Evolutionary conservation across 2,888 invertebrate species (phyloP), one percentile per base, ranked within the genome.

Genomic region (Coenonympha glycerion): DNA sequence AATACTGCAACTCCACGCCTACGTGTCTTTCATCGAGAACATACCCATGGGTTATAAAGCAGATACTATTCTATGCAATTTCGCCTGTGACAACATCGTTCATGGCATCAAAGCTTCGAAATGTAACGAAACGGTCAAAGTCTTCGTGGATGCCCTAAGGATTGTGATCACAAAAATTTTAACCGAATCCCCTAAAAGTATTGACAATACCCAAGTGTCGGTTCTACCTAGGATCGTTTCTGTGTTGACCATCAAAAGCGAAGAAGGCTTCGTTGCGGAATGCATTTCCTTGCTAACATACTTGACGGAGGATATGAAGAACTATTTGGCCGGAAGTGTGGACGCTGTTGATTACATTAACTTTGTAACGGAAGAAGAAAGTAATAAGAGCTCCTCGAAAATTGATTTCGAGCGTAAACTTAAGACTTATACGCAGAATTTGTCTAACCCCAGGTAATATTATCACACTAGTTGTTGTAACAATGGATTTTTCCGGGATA

Each of bases 41-140:
- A 63, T 88, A 1, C 76, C 85, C 0, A 61, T 78, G n/a, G 68
- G 74, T 3, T 66, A 79, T 39, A 62, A 76, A 1, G 79, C 90
- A n/a, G 86, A 88, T 5, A 72, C 79, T 0, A 91, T 89, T 58
- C 65, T 92, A 9, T 79, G 90, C 30, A 86, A 89, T 59, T 91
- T 90, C 59, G 76, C 89, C 4, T 84, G 88, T 46, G 84, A 88
- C 55, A 88, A 85, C 47, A 68, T 91, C 16, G 68, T 89, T 1
- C 79, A 89, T 58, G 73, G 89, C 1, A 87, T 90, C 1, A 87
- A 85, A 57, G 66, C 68, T 39, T 73, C 78, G 41, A 63, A 69
- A 15, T 65, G 66, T 6, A 67, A 73, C 42, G 58, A 65, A 2
- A 70, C 79, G 36, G 55, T 84, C 8, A 61, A 62, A 39, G 65